Evolutionary conservation across 2,797 vertebrate genomes (phyloP), one percentile per base, ranked within the genome.

Genomic region (Galago senegalensis): DNA sequence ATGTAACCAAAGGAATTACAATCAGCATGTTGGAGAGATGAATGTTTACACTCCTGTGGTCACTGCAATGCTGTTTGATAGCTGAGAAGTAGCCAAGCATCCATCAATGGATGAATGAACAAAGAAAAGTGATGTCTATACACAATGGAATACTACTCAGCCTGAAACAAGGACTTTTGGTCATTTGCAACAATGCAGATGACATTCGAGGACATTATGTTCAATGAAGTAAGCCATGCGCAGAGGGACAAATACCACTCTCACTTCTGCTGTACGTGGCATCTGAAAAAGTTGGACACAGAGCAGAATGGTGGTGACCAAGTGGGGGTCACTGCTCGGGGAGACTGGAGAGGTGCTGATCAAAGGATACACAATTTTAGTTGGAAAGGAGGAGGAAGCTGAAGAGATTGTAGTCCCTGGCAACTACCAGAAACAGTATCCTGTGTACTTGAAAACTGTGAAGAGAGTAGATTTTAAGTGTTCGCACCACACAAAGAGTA

Each of bases 41-140:
- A 16, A 4, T 3, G 20, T 1, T 10, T n/a, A 21, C 18, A 13
- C 1, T 17, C 5, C 5, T 5, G 0, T 13, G 18, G 11, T 61
- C 23, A 23, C 10, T 17, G 16, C 27, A 40, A 56, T 25, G 27
- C 20, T 34, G 37, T 43, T 89, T 31, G 60, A 18, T 9, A 58
- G 9, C 46, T 13, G 75, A 81, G 67, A 37, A 3, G 40, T 3
- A 29, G 2, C 58, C 56, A 37, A 18, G 37, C 9, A 31, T 27
- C 49, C 16, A 40, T 67, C n/a, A 21, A 4, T 9, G 43, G 49
- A 20, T 10, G 18, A 65, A n/a, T 43, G n/a, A 2, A 60, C 67
- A 8, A 25, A 60, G 60, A 37, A 31, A 80, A 73, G 46, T 49
- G 20, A 46, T 27, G 25, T 6, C 13, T 13, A 23, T 31, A 3